Percentiles rank a stretch among this genome's conserved stretches.
Conservation (phyloP, 2,113 vertebrate genomes). For the Capricornis sumatraensis region DNA sequence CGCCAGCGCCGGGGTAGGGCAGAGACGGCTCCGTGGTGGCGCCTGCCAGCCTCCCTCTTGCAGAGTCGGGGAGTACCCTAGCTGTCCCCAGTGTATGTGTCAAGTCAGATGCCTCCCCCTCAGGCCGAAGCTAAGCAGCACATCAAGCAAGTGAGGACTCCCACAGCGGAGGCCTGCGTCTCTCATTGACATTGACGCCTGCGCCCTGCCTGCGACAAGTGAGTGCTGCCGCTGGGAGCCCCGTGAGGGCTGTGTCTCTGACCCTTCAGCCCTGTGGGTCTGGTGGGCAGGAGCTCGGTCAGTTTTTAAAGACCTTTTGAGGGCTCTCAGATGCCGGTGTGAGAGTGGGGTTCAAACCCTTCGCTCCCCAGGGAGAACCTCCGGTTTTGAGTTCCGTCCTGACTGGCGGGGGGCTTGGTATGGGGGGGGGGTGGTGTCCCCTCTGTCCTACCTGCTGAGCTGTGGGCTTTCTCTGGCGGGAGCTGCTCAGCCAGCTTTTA, state of each 20-base stretch:
- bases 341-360: not conserved
- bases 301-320: not conserved
- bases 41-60: not conserved
- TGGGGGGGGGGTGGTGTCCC: not conserved
- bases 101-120: not conserved
- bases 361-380: not conserved
- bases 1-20: accelerated
- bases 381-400: too few relatives aligned
- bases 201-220: not conserved
- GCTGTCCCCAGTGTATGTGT: accelerated
- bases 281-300: too few relatives aligned
- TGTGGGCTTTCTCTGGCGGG: not conserved
- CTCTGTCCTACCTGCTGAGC: not conserved
- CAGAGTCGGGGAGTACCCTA: not conserved
- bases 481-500: not conserved
- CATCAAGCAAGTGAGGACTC: not conserved
- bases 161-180: accelerated
- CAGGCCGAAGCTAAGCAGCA: not conserved
- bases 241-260: not conserved
- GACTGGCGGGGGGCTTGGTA: not conserved
- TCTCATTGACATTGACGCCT: accelerated
- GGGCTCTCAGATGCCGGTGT: not conserved
- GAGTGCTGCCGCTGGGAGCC: not conserved
- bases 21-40: accelerated
- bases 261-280: not conserved